phyloP scores from a whole-genome alignment of 2,113 vertebrate species.

The Hemiprocne comata region DNA sequence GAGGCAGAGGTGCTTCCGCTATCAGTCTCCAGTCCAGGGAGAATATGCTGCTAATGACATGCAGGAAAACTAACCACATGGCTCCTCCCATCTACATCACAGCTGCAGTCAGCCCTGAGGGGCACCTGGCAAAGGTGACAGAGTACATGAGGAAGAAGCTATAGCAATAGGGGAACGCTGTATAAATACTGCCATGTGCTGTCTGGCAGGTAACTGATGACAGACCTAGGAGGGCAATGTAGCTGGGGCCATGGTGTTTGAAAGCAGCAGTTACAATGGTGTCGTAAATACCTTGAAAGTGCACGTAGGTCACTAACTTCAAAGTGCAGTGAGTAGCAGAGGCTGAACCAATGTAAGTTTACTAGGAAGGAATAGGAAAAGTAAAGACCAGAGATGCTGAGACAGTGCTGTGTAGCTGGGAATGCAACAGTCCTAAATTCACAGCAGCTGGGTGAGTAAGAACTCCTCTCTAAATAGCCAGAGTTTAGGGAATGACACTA shows the following conservation, averaged over 20 bases:
- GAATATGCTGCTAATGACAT: not conserved
- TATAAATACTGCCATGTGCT: not conserved
- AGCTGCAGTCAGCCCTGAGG: not conserved
- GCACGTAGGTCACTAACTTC: not conserved
- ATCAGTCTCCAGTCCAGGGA: not conserved
- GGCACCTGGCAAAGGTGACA: not conserved
- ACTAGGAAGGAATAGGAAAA: not conserved
- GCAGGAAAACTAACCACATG: not conserved
- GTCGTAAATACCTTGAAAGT: not conserved
- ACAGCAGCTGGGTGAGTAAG: not conserved
- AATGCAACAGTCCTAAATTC: not conserved
- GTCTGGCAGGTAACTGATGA: not conserved
- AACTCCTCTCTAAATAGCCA: not conserved
- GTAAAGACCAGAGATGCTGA: not conserved
- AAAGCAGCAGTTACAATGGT: not conserved
- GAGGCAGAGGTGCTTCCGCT: not conserved
- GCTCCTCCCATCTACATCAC: not conserved
- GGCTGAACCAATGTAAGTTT: not conserved
- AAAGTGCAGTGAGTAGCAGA: not conserved
- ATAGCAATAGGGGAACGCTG: not conserved
- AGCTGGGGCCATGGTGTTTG: not conserved
- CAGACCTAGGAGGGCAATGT: not conserved
- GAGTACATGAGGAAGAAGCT: not conserved
- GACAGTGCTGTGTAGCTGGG: not conserved
- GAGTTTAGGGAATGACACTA: not conserved